phyloP scores from a whole-genome alignment of 2,888 invertebrate species.

The Tetragonisca angustula region DNA sequence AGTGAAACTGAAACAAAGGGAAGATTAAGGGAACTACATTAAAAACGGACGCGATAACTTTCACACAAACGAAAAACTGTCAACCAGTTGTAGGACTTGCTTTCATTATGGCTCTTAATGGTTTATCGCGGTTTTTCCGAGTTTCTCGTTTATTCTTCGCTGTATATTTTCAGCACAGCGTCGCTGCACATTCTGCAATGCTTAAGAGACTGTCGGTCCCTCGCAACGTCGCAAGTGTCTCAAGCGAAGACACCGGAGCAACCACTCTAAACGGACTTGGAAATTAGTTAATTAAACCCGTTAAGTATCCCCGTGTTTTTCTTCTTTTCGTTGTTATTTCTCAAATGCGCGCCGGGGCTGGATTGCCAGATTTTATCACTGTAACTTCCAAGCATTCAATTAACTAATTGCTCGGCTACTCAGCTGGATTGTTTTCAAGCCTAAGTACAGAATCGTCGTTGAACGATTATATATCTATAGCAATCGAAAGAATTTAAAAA shows the following conservation, averaged over 20 bases:
- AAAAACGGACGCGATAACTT: no score
- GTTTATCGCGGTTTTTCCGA: not conserved
- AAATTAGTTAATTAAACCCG: conserved; percentile 15
- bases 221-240: not conserved
- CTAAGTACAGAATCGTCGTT: not conserved
- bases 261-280: not conserved
- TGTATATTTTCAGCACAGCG: not conserved
- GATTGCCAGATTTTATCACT: conserved; percentile 5
- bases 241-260: no score
- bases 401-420: conserved; percentile 24
- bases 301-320: not conserved
- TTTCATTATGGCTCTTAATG: not conserved
- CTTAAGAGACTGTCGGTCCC: not conserved
- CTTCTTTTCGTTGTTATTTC: not conserved
- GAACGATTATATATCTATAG: no score
- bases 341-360: not conserved
- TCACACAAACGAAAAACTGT: not conserved
- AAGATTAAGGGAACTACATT: not conserved
- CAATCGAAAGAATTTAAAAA: not conserved
- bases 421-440: not conserved
- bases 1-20: not conserved
- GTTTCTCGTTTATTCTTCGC: not conserved
- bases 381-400: not conserved
- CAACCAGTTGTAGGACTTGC: not conserved
- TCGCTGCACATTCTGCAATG: not conserved